These are phyloP conservation scores for Nannobrachium achirus DNA, from an alignment of 2,113 vertebrate genomes.

Conservation along the genomic window DNA sequence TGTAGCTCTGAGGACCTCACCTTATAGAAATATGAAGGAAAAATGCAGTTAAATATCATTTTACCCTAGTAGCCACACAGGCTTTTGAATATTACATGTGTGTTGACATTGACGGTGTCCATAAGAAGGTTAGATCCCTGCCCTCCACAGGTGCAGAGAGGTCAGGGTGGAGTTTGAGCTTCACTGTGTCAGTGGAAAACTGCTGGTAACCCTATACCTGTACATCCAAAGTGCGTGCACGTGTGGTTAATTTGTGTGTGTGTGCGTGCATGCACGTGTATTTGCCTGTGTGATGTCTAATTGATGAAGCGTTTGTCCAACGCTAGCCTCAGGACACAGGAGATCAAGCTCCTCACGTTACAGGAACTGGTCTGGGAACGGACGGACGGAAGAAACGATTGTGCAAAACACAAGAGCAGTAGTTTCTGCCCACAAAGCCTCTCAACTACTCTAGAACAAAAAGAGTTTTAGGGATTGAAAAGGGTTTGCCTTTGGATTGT, in stretches of 20 bases:
- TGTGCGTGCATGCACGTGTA: conserved; percentile 17
- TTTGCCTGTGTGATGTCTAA: conserved; percentile 52
- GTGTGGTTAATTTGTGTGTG: conserved; percentile 26
- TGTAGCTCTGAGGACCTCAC: not conserved
- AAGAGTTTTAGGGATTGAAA: conserved; percentile 35
- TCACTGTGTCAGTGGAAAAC: conserved; percentile 60
- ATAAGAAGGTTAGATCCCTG: not conserved
- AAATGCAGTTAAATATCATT: conserved; percentile 12
- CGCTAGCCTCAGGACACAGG: conserved; percentile 47
- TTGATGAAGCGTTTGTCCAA: conserved; percentile 67
- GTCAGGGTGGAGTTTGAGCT: conserved; percentile 61
- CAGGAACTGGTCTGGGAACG: conserved; percentile 44
- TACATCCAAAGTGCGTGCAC: conserved; percentile 30
- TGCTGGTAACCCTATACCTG: conserved; percentile 65
- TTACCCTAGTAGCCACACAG: not conserved
- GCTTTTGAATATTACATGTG: not conserved
- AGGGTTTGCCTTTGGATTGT: conserved; percentile 3
- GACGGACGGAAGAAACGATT: conserved; percentile 36
- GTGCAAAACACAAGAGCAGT: conserved; percentile 11
- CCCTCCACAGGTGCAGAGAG: conserved; percentile 52
- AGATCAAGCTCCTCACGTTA: conserved; percentile 61
- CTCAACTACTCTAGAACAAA: conserved; percentile 43
- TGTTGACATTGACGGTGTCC: not conserved
- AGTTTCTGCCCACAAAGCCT: conserved; percentile 20
- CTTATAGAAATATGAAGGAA: conserved; percentile 8